Base-by-base conservation (phyloP, 2,888 invertebrate genomes). In the Sesia apiformis region DNA sequence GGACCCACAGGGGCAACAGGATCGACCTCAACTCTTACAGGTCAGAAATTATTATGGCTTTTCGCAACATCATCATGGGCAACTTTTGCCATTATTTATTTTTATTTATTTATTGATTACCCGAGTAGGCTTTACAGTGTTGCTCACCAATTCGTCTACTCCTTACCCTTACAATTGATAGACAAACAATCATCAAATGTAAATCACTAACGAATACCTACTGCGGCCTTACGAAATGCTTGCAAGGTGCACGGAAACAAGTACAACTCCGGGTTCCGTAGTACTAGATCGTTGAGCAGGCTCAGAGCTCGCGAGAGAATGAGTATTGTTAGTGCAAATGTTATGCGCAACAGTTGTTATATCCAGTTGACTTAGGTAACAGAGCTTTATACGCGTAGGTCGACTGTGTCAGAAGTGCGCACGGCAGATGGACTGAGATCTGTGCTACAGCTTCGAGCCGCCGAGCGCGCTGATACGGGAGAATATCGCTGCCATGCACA, bases 401-500 rank as follows among this genome's bases (percentile, higher is more conserved):
- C 93, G 74, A 90, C 91, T 60, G 90, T 94, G 64, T 91, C 92
- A 57, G 93, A 94, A 76, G 91, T 91, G 65, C 93, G 93, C 63
- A 91, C 92, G 0, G 92, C 91, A 52, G 92, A 85, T 57, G 94
- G 93, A 5, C 81, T 94, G 51, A 92, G 93, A 65, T 94, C 94
- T 0, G 91, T 92, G 67, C 78, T 94, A 64, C 91, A 90, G 57
- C 90, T 94, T 58, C 91, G 91, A 41, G 91, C 91, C 52, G 92
- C 93, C 38, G 93, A 93, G 78, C 91, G 93, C 40, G 89, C 81
- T 58, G 94, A 94, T 78, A 93, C 93, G 7, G 94, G 94, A 53
- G 90, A 92, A 60, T 94, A 94, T 78, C 91, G 92, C 64, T 94
- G 94, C 69, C 90, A 91, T 39, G 94, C 94, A 0, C 91, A 91